Evolutionary conservation across 1,140 invertebrate species (phyloP).

Genomic region (Drosophila bocqueti): DNA sequence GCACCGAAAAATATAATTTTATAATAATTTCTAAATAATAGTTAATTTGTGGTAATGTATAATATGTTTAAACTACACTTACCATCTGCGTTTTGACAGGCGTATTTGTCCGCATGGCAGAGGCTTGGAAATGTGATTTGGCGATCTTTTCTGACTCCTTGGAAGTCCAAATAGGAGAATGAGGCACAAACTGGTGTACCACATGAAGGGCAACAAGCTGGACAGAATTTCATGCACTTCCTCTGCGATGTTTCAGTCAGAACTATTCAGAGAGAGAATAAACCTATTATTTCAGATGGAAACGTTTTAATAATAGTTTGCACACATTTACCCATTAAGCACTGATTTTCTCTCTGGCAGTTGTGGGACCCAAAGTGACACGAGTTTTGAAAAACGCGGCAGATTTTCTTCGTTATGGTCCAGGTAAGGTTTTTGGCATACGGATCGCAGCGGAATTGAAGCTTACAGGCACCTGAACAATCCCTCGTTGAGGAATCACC

Average conservation of each 20-base stretch:
- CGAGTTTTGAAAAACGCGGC: slow-evolving; percentile 19
- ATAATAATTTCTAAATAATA: not conserved
- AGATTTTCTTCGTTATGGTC: slow-evolving; percentile 4
- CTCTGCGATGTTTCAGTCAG: not conserved
- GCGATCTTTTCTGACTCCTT: slow-evolving; percentile 5
- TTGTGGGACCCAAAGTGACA: slow-evolving; percentile 12
- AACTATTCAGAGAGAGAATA: not conserved
- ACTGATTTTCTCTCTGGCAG: slow-evolving; percentile 20
- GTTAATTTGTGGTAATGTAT: not conserved
- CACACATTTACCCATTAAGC: not conserved
- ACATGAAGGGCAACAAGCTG: not conserved
- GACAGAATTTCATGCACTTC: slow-evolving; percentile 9
- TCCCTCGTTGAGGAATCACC: not conserved
- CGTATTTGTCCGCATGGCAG: slow-evolving; percentile 7
- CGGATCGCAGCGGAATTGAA: slow-evolving; percentile 18
- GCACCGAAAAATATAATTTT: no score
- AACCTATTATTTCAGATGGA: not conserved
- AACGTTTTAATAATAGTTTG: not conserved
- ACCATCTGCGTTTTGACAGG: slow-evolving; percentile 9
- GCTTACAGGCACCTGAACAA: slow-evolving; percentile 5
- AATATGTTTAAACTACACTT: not conserved
- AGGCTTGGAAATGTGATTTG: not conserved
- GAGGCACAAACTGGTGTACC: slow-evolving; percentile 14
- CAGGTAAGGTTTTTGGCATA: slow-evolving; percentile 5
- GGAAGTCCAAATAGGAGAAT: slow-evolving; percentile 2